Evolutionary conservation across 2,888 invertebrate genomes (phyloP), one percentile per base, ranked within the genome.

Genomic region (Laspeyria flexula): DNA sequence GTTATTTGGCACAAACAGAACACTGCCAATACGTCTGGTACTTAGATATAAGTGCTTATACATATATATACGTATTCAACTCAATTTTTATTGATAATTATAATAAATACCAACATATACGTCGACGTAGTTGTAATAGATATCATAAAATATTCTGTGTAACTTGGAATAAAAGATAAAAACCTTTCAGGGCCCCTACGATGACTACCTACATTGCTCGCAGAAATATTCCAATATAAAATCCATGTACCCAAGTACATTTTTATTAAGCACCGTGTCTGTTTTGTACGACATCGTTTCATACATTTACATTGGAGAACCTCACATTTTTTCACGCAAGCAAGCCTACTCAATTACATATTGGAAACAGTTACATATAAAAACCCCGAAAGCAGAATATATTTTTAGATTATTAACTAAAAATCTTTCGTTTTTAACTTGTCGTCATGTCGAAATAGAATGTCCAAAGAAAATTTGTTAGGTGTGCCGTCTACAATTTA

Each of bases 321-420:
- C 43, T 15, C 13, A 43, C 67, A 46, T 64, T 64, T 59, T 58
- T 54, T 43, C 59, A 58, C 44, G 21, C 48, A 40, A 27, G 38
- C 39, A 38, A 34, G 30, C 43, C 29, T 40, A 38, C 51, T 48
- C 68, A 49, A 61, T 61, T 67, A 71, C 62, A 55, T 66, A 65
- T 64, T 57, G 57, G 48, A 66, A 60, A 40, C 45, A 15, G 33
- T 9, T 16, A 15, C 7, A 11, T 12, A 15, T 12, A 21, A 10
- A 41, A 31, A 13, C 21, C 15, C 11, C 41, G 13, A 21, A 41
- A 6, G 27, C 15, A 11, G 12, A 21, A 5, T 21, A 21, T n/a
- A n/a, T n/a, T n/a, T n/a, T n/a, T n/a, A n/a, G n/a, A n/a, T n/a
- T n/a, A n/a, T n/a, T n/a, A n/a, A n/a, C n/a, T n/a, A n/a, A n/a